phyloP scores from a whole-genome alignment of 2,888 invertebrate genomes.

The Hipparchia sbordonii region DNA sequence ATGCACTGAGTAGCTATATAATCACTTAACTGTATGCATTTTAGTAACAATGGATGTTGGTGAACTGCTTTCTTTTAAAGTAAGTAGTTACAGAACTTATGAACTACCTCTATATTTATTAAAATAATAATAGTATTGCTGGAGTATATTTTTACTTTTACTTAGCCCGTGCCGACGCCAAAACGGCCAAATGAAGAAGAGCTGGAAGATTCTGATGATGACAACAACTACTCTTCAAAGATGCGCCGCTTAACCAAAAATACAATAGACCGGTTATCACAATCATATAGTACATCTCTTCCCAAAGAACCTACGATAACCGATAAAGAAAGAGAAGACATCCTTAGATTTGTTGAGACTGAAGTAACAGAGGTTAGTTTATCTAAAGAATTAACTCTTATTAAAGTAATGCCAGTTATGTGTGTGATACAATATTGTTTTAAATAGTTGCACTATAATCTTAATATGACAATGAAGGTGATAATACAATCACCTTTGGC shows the following conservation, averaged over 20 bases:
- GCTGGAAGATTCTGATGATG: constrained; percentile 86
- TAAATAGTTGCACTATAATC: no score
- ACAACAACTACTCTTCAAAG: constrained; percentile 84
- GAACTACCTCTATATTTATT: no score
- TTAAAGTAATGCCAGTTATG: no score
- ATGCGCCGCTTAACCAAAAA: constrained; percentile 83
- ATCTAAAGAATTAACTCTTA: neutral
- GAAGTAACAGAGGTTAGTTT: constrained; percentile 87
- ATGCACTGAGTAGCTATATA: no score
- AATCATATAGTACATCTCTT: constrained; percentile 68
- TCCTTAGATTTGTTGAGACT: constrained; percentile 91
- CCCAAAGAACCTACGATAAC: constrained; percentile 85
- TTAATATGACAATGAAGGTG: no score
- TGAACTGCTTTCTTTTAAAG: constrained; percentile 78
- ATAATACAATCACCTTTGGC: no score
- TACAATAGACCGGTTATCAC: constrained; percentile 66
- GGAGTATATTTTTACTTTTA: constrained; percentile 24
- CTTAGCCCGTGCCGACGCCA: constrained; percentile 91
- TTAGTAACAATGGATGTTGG: constrained; percentile 71
- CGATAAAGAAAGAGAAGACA: constrained; percentile 90
- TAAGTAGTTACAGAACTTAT: constrained; percentile 43
- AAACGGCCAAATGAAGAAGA: constrained; percentile 88
- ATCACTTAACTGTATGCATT: no score
- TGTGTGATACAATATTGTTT: no score
- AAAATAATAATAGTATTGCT: neutral